Evolutionary conservation across 2,113 vertebrate genomes (phyloP), one percentile per base, ranked within the genome.

Genomic region (Casuarius casuarius): DNA sequence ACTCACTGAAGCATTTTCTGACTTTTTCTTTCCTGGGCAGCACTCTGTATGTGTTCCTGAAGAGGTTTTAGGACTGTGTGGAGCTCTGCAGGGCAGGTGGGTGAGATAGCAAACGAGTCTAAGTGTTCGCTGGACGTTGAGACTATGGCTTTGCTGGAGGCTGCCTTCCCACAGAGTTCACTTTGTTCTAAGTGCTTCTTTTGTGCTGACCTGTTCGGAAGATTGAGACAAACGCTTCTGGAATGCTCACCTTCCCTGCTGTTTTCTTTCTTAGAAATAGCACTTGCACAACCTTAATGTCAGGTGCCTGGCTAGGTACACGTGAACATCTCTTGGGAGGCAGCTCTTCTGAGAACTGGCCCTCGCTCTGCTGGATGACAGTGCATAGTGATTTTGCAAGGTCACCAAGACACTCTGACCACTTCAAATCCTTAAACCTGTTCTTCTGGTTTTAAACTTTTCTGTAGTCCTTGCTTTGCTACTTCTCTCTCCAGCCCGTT

Each of bases 401-500:
- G 56, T 23, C 23, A 0, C 11, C 10, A 12, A n/a, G 44, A 46
- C 26, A 18, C 4, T 12, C 29, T 4, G 1, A 25, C 49, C 11
- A 3, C 48, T 70, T 51, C 6, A 21, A 28, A 19, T 35, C 9
- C 14, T 26, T 44, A 6, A 25, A 35, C 13, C 31, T 5, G 8
- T 51, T 52, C 17, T 1, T 4, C 7, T 21, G 40, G 25, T 16
- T 33, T 25, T 14, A 26, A 49, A 12, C 21, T 67, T 31, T 67
- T 54, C n/a, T 40, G 2, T 12, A 3, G 7, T 22, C 70, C 28
- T 52, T 29, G 49, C 44, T 83, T 48, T 31, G 62, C 21, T 38
- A 8, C 11, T 20, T 1, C 48, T 20, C 28, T 40, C 33, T 62
- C 46, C 52, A 21, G 21, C 62, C 21, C 7, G 5, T 11, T 46